Evolutionary conservation across 2,113 vertebrate species (phyloP), one percentile per base, ranked within the genome.

Genomic region (Xenopus borealis): DNA sequence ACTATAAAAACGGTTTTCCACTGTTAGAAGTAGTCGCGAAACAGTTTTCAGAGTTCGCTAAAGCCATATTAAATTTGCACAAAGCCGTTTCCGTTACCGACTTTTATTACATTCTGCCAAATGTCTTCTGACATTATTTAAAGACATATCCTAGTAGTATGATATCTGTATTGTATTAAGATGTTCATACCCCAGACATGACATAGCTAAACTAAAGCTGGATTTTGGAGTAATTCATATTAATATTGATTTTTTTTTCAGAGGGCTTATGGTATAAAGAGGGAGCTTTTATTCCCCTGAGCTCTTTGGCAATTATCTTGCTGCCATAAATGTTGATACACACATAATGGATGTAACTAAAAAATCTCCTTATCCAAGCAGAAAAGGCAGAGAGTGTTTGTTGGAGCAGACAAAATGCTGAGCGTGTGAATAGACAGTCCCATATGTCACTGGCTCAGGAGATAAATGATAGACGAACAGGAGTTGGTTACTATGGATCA

Each of bases 261-360:
- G 30, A 58, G 72, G 40, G 72, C 33, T 83, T 83, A 79, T 82
- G 80, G 87, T 89, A 86, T 84, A 86, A 88, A 86, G 86, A 83
- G 83, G 82, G 84, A 86, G 86, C 84, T 86, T 90, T 92, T 87
- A 88, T 91, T 85, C 87, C 85, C 87, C 74, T 74, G 83, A 91
- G 90, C 86, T 89, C 88, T 91, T 82, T 82, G 85, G 87, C 88
- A 91, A 90, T 92, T 91, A 91, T 89, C 88, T 91, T 86, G 82
- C 85, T 88, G 88, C 89, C 88, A 88, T 92, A 90, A 92, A 92
- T 89, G 91, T 92, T 91, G 91, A 91, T 91, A 87, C 73, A 86
- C 85, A 87, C 88, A 88, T 90, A 91, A 92, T 90, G 86, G 86
- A 90, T 90, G 87, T 88, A 90, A 89, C 87, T 87, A 50, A 50